Evolutionary conservation across 2,797 vertebrate species (phyloP).

Genomic region (Allobates femoralis): DNA sequence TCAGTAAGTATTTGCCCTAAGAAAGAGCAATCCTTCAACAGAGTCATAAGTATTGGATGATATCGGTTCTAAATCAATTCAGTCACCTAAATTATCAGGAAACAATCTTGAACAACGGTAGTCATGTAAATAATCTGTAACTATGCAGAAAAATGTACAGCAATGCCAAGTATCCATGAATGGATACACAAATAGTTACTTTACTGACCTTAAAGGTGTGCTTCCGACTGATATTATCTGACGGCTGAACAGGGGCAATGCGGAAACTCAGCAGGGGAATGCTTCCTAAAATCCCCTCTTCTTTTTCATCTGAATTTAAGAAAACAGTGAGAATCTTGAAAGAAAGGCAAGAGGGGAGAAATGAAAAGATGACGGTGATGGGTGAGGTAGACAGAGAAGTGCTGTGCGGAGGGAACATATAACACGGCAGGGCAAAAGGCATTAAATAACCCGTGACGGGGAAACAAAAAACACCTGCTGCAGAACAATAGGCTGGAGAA

Average conservation of each 20-base stretch:
- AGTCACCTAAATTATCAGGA: neutral
- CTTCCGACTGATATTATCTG: slow-evolving; percentile 90
- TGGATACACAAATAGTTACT: too few species aligned
- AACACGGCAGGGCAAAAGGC: neutral
- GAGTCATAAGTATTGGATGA: slow-evolving; percentile 28
- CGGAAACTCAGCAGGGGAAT: slow-evolving; percentile 92
- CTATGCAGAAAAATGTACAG: neutral
- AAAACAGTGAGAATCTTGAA: slow-evolving; percentile 29
- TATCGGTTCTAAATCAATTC: slow-evolving; percentile 5
- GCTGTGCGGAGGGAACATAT: slow-evolving; percentile 6
- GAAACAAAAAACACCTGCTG: neutral
- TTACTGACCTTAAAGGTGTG: slow-evolving; percentile 93
- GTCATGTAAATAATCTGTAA: neutral
- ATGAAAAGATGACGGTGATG: neutral
- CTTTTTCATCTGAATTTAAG: slow-evolving; percentile 86
- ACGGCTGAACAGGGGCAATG: slow-evolving; percentile 82
- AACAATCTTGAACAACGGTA: neutral
- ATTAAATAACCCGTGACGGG: neutral
- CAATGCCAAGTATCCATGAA: too few species aligned
- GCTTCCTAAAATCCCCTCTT: slow-evolving; percentile 90
- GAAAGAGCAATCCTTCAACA: slow-evolving; percentile 40
- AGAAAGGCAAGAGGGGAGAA: slow-evolving; percentile 5
- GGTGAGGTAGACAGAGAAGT: neutral
- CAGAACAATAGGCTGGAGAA: neutral
- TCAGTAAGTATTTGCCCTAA: slow-evolving; percentile 35